Evolutionary conservation across 1,140 invertebrate genomes (phyloP).

Genomic region (Drosophila truncata): DNA sequence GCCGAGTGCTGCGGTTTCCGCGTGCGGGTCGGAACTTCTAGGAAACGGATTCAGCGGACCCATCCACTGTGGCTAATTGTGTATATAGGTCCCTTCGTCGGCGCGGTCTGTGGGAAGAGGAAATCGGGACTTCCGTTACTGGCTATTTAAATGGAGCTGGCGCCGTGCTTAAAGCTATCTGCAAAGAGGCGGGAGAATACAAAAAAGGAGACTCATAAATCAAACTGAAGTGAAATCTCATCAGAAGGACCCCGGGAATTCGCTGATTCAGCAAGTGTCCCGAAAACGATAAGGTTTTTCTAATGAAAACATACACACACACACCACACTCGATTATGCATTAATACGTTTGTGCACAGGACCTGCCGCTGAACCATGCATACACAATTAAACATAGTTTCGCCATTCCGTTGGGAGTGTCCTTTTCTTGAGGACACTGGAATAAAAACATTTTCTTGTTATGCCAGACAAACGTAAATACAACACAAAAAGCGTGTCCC

Average conservation of each 20-base stretch:
- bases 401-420: background rate
- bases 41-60: slow-evolving; percentile 30
- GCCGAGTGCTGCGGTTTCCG: slow-evolving; percentile 50
- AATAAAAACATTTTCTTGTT: slow-evolving; percentile 41
- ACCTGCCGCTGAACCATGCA: slow-evolving; percentile 9
- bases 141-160: slow-evolving; percentile 20
- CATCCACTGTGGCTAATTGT: slow-evolving; percentile 58
- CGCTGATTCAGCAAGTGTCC: slow-evolving; percentile 35
- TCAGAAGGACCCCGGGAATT: slow-evolving; percentile 18
- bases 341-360: background rate
- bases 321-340: slow-evolving; percentile 45
- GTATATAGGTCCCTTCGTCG: slow-evolving; percentile 29
- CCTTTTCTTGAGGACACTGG: slow-evolving; percentile 12
- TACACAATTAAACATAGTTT: slow-evolving; percentile 46
- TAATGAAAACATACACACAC: slow-evolving; percentile 32
- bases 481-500: slow-evolving; percentile 5
- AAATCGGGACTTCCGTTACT: slow-evolving; percentile 40
- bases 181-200: slow-evolving; percentile 14
- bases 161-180: slow-evolving; percentile 34
- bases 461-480: slow-evolving; percentile 10
- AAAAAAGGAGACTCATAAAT: slow-evolving; percentile 37
- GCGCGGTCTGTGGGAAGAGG: slow-evolving; percentile 6
- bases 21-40: slow-evolving; percentile 32
- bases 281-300: slow-evolving; percentile 9
- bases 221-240: slow-evolving; percentile 38